A percentile compares a stretch with the other conserved stretches of the same genome.
Conservation (phyloP, 2,888 invertebrate genomes). For the Limenitis camilla region DNA sequence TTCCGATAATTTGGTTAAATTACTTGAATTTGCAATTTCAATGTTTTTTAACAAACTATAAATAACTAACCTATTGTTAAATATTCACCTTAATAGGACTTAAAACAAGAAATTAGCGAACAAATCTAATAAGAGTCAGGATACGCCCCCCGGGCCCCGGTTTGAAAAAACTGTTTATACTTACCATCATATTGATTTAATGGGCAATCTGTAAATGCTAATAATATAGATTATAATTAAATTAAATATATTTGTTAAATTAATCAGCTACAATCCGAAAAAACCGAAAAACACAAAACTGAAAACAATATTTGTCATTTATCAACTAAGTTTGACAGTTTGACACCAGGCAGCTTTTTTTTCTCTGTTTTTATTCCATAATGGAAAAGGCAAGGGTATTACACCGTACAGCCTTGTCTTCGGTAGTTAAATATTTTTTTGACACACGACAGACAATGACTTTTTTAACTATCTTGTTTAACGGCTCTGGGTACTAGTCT, state of each 20-base stretch:
- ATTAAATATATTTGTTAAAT: neutral
- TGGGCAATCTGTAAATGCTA: neutral
- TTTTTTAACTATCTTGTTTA: too few species aligned
- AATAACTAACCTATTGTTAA: neutral
- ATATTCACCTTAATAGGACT: neutral
- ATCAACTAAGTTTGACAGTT: neutral
- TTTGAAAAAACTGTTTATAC: constrained; percentile 22
- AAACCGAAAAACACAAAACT: constrained; percentile 1
- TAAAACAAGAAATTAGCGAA: neutral
- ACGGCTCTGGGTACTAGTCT: too few species aligned
- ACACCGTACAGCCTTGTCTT: too few species aligned
- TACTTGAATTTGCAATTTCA: neutral
- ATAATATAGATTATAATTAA: neutral
- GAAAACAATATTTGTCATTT: constrained; percentile 11
- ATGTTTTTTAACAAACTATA: neutral
- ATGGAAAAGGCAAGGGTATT: too few species aligned
- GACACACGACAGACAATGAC: too few species aligned
- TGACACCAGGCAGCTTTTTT: too few species aligned
- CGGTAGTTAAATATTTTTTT: too few species aligned
- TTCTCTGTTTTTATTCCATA: too few species aligned
- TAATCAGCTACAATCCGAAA: neutral
- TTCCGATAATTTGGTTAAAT: neutral
- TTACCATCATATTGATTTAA: constrained; percentile 49
- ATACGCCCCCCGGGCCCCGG: constrained; percentile 51
- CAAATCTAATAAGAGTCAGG: constrained; percentile 9